phyloP scores from a whole-genome alignment of 2,797 vertebrate genomes.

The Pampus argenteus region DNA sequence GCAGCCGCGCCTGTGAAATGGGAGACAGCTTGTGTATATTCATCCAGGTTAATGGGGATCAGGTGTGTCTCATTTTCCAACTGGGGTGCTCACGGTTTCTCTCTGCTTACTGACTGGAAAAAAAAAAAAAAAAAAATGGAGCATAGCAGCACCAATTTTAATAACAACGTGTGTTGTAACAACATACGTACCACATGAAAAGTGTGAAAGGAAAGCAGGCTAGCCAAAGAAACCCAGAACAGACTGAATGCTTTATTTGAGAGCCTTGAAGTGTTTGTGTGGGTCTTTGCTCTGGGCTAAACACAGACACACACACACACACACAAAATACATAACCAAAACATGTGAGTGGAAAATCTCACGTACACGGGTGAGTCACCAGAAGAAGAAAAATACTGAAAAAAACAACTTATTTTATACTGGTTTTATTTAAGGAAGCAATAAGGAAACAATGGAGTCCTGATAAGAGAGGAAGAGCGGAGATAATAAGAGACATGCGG shows the following conservation, averaged over 20 bases:
- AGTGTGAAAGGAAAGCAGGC: not conserved
- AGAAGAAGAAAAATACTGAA: not conserved
- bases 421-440: not conserved
- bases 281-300: not conserved
- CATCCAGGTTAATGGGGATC: conserved; percentile 7
- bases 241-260: not conserved
- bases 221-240: not conserved
- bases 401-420: not conserved
- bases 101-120: too few species aligned
- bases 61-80: conserved; percentile 15
- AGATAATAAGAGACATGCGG: conserved; percentile 9
- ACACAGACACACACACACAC: not conserved
- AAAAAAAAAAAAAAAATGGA: not conserved
- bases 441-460: not conserved
- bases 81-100: not conserved
- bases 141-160: not conserved
- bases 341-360: conserved; percentile 4
- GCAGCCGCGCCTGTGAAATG: not conserved
- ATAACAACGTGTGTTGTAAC: not conserved
- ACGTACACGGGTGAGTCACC: not conserved
- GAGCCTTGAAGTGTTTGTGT: not conserved
- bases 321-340: conserved; percentile 7
- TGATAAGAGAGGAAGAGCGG: not conserved
- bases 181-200: not conserved
- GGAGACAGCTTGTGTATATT: conserved; percentile 3